Percentiles rank a stretch among this genome's conserved stretches.
phyloP scores from a whole-genome alignment of 2,113 vertebrate species.

The Pristiophorus japonicus region DNA sequence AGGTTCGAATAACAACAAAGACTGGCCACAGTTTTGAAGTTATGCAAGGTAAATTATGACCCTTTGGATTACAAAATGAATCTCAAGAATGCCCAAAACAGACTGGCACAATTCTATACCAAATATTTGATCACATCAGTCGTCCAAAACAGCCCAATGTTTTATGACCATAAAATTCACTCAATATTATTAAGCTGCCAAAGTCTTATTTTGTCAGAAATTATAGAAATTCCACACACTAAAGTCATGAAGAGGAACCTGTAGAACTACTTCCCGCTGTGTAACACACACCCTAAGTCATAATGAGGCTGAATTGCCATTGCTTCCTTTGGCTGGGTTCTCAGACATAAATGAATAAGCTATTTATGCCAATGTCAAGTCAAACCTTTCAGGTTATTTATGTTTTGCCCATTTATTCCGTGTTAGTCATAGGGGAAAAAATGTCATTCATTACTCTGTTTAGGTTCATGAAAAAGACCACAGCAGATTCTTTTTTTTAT shows the following conservation, averaged over 20 bases:
- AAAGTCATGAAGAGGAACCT: not conserved
- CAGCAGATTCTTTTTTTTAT: not conserved
- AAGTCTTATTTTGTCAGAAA: not conserved
- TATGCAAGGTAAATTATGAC: not conserved
- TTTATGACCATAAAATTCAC: not conserved
- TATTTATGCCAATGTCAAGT: not conserved
- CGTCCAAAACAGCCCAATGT: not conserved
- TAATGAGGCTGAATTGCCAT: not conserved
- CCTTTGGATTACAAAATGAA: not conserved
- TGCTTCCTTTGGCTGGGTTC: not conserved
- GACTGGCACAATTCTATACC: not conserved
- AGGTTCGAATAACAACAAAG: not conserved
- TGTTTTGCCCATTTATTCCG: not conserved
- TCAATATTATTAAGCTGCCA: not conserved
- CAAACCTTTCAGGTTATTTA: not conserved
- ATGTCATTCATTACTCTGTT: not conserved
- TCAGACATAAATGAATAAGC: not conserved
- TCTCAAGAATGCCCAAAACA: not conserved
- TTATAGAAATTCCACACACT: not conserved
- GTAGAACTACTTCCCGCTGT: not conserved
- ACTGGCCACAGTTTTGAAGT: not conserved
- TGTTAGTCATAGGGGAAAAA: not conserved
- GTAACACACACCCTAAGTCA: not conserved
- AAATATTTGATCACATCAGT: not conserved
- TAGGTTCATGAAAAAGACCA: not conserved